Evolutionary conservation across 2,113 vertebrate species (phyloP).

Genomic region (Prochilodus magdalenae): DNA sequence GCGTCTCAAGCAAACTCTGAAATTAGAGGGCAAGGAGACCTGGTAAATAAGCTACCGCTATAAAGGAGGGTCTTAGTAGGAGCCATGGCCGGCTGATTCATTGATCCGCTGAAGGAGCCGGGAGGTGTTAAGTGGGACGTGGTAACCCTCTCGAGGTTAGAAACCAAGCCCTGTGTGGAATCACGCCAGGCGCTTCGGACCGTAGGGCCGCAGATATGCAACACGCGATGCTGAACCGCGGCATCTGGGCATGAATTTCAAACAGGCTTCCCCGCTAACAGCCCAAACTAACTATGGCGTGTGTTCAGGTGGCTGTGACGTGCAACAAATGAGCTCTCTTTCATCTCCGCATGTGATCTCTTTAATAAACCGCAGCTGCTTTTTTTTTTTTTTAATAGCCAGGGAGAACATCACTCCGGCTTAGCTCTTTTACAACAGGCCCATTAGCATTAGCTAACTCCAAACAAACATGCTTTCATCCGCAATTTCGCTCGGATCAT

Average conservation of each 20-base stretch:
- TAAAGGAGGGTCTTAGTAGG: neutral
- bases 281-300: neutral
- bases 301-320: neutral
- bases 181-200: neutral
- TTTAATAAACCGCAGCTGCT: neutral
- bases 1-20: neutral
- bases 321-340: constrained; percentile 4
- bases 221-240: neutral
- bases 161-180: neutral
- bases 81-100: neutral
- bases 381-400: too few species aligned
- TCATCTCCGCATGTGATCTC: neutral
- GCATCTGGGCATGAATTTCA: constrained; percentile 9
- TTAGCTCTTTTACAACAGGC: neutral
- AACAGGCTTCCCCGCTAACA: neutral
- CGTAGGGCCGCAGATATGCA: neutral
- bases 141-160: neutral
- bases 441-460: neutral
- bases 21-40: neutral
- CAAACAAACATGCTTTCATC: neutral
- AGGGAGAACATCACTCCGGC: neutral
- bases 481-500: neutral
- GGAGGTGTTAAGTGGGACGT: neutral
- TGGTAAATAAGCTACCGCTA: neutral
- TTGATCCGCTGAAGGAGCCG: neutral